Base-by-base conservation (phyloP, 2,113 vertebrate species). In the Mesocricetus auratus region DNA sequence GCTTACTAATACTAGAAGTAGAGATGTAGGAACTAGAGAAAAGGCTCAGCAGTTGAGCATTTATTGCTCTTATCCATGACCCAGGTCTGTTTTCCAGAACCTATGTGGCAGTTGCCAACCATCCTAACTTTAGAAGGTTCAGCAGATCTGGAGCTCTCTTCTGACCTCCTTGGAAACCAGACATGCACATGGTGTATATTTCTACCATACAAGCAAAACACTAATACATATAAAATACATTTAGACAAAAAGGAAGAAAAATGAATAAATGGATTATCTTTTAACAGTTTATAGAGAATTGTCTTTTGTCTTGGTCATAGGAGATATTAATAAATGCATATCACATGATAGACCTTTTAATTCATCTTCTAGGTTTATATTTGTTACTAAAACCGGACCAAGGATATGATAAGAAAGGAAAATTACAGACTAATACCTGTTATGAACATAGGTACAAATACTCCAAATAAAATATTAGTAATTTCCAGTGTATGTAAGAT, bases 341-440 rank as follows among this genome's bases (percentile, higher is more conserved):
- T 42, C 29, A 69, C 19, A 47, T 94, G 26, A 24, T 78, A 16
- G 13, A 86, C 26, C n/a, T 95, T 78, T 94, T n/a, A 94, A 26
- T 31, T 95, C 31, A 75, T 33, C 17, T 82, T 96, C 42, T 7
- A 29, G 89, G 86, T 95, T 93, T 66, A 74, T 31, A 39, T 94
- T 96, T 90, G 53, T 56, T 82, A 75, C 33, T 45, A 73, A n/a
- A 85, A 33, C 17, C 6, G 88, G n/a, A 64, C 36, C 21, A 89
- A 50, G 56, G 15, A 68, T 85, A 68, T 50, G 68, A 62, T 6
- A 91, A 64, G 26, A 85, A 73, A 89, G 66, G 86, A 92, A 68
- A 96, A 58, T 90, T 56, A 64, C 0, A 87, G 50, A 6, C 39
- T 29, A 86, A 0, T 90, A 60, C 71, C 24, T 62, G 12, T 96